Conservation (phyloP, 2,797 vertebrate genomes). For the Heteromormyrus szaboi region DNA sequence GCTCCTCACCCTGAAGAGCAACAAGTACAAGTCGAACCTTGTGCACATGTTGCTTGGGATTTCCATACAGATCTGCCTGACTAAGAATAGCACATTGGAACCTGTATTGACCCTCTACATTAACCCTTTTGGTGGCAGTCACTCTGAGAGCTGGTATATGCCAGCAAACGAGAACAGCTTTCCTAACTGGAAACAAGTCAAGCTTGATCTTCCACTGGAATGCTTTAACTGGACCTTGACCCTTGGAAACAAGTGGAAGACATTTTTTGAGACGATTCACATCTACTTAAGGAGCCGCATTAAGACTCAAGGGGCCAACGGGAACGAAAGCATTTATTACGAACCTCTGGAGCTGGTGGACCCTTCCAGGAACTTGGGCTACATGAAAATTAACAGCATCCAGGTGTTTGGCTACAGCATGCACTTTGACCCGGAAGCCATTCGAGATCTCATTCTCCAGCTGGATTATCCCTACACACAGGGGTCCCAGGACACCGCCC, state of each 20-base stretch:
- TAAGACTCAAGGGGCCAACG: constrained; percentile 67
- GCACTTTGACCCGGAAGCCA: constrained; percentile 94
- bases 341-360: constrained; percentile 86
- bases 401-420: constrained; percentile 98
- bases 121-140: constrained; percentile 94
- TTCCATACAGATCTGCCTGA: constrained; percentile 90
- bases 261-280: constrained; percentile 94
- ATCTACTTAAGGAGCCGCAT: constrained; percentile 91
- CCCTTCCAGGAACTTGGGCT: constrained; percentile 84
- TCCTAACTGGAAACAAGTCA: constrained; percentile 90
- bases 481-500: constrained; percentile 90
- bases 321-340: constrained; percentile 82
- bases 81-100: constrained; percentile 95
- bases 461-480: constrained; percentile 94
- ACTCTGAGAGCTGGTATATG: constrained; percentile 97
- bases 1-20: constrained; percentile 92
- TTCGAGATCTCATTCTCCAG: constrained; percentile 90
- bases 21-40: constrained; percentile 95
- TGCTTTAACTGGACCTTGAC: constrained; percentile 95
- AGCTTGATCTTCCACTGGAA: constrained; percentile 87
- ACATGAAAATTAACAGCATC: constrained; percentile 97
- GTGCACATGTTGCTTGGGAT: constrained; percentile 94
- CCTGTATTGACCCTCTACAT: constrained; percentile 86
- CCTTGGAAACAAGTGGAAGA: constrained; percentile 96
- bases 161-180: constrained; percentile 83